phyloP scores from a whole-genome alignment of 2,797 vertebrate species.

The Intellagama lesueurii region DNA sequence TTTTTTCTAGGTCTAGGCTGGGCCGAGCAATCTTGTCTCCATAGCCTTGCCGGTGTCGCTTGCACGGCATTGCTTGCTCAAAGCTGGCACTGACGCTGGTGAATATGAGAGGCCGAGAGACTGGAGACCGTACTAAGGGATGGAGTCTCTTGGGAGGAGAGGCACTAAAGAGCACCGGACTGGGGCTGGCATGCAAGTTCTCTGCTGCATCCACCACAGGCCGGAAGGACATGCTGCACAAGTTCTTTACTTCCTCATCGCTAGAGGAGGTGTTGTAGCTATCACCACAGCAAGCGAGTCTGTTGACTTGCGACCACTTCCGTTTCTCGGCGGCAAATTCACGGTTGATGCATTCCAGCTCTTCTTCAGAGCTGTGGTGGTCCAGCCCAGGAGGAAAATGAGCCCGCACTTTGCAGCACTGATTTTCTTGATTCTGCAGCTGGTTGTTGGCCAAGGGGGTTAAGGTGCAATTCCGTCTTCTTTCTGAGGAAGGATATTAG shows the following conservation, averaged over 20 bases:
- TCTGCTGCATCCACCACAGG: constrained; percentile 72
- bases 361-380: constrained; percentile 91
- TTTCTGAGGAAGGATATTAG: constrained; percentile 78
- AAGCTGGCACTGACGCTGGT: constrained; percentile 77
- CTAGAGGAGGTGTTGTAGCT: constrained; percentile 88
- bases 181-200: constrained; percentile 78
- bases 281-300: constrained; percentile 76
- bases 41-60: constrained; percentile 85
- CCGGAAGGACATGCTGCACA: constrained; percentile 77
- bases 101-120: constrained; percentile 84
- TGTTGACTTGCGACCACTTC: constrained; percentile 84
- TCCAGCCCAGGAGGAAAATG: constrained; percentile 88
- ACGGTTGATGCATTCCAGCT: constrained; percentile 88
- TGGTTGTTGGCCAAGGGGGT: constrained; percentile 91
- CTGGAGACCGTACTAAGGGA: constrained; percentile 80
- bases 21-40: constrained; percentile 86
- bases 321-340: constrained; percentile 82
- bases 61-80: constrained; percentile 89
- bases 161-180: constrained; percentile 90
- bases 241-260: constrained; percentile 91
- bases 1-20: constrained; percentile 93
- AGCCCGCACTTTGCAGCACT: constrained; percentile 83
- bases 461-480: constrained; percentile 86
- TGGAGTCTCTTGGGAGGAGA: constrained; percentile 90
- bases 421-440: constrained; percentile 90